Evolutionary conservation across 2,888 invertebrate genomes (phyloP).

Genomic region (Eupithecia insigniata): DNA sequence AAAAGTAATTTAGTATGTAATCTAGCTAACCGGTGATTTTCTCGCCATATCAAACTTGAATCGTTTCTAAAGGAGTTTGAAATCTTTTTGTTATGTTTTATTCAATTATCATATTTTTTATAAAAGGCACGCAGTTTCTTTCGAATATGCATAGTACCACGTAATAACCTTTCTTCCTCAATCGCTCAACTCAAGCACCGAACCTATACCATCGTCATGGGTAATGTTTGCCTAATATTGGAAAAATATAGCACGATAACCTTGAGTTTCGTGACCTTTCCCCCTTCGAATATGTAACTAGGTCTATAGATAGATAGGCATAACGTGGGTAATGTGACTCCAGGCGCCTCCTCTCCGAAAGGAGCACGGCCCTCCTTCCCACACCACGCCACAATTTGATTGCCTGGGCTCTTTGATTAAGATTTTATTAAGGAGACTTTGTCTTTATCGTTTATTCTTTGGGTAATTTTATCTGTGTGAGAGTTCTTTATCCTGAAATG

Average conservation of each 20-base stretch:
- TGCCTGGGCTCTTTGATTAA: constrained; percentile 32
- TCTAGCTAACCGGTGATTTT: background rate
- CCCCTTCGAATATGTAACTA: constrained; percentile 31
- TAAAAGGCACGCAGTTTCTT: background rate
- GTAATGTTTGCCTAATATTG: constrained; percentile 23
- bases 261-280: constrained; percentile 32
- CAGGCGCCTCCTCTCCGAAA: constrained; percentile 22
- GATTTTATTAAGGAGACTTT: constrained; percentile 21
- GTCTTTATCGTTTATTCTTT: constrained; percentile 14
- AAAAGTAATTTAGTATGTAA: no score
- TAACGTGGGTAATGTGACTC: constrained; percentile 32
- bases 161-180: background rate
- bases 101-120: background rate
- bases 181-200: background rate
- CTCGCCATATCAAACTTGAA: background rate
- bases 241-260: constrained; percentile 31
- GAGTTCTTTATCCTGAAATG: background rate
- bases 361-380: constrained; percentile 29
- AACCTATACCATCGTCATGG: background rate
- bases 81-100: background rate
- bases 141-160: background rate
- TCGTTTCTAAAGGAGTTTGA: background rate
- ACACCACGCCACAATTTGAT: constrained; percentile 31
- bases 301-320: constrained; percentile 31
- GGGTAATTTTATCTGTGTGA: constrained; percentile 4